A percentile compares a stretch with the other conserved stretches of the same genome.
Conservation (phyloP, 2,888 invertebrate species). For the Drosophila fungiperda region DNA sequence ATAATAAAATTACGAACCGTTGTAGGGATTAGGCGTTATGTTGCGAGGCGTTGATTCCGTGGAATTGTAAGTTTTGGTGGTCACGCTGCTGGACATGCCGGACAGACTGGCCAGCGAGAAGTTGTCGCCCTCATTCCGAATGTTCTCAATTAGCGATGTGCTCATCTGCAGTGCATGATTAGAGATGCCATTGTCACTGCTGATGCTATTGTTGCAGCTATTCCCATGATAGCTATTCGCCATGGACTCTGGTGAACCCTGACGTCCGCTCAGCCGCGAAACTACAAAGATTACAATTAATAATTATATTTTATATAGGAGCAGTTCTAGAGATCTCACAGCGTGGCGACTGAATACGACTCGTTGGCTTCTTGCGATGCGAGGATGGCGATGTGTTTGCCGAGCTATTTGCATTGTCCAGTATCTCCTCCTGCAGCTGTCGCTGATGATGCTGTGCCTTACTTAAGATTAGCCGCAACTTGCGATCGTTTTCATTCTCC, state of each 20-base stretch:
- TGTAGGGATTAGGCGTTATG: constrained; percentile 84
- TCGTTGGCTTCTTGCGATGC: constrained; percentile 83
- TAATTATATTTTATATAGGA: not conserved
- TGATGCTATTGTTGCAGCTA: constrained; percentile 76
- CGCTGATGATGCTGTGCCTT: constrained; percentile 96
- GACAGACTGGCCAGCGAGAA: constrained; percentile 76
- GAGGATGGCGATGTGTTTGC: constrained; percentile 84
- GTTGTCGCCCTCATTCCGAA: constrained; percentile 86
- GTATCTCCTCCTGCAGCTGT: constrained; percentile 90
- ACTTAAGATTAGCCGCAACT: constrained; percentile 93
- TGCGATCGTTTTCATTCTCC: constrained; percentile 94
- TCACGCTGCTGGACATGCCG: constrained; percentile 76
- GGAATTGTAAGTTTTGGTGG: constrained; percentile 80
- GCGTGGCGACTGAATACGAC: constrained; percentile 85
- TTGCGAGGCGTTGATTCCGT: constrained; percentile 84
- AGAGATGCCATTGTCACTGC: constrained; percentile 78
- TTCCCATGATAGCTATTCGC: constrained; percentile 89
- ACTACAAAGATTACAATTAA: constrained; percentile 73
- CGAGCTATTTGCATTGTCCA: constrained; percentile 83
- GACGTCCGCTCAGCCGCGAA: constrained; percentile 85
- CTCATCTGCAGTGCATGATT: constrained; percentile 84
- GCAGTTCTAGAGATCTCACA: constrained; percentile 68
- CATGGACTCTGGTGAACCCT: constrained; percentile 90
- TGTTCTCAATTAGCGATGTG: constrained; percentile 85
- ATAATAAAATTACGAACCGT: constrained; percentile 64